These are phyloP conservation scores for Papilio gigon DNA, from an alignment of 2,888 invertebrate genomes.

Conservation along the genomic window DNA sequence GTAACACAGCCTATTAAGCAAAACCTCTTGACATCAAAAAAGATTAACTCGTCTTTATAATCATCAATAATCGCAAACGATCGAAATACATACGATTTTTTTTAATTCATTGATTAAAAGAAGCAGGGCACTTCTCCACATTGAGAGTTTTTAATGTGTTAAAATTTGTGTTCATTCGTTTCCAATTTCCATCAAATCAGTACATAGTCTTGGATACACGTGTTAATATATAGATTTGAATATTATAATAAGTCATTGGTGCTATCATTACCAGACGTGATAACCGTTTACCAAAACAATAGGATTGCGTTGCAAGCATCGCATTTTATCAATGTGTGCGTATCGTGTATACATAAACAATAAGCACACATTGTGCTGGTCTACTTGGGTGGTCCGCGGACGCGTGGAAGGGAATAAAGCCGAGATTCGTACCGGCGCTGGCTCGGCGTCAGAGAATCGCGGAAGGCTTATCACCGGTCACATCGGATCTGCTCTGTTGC, in stretches of 20 bases:
- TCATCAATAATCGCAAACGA: no score
- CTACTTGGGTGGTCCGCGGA: constrained; percentile 65
- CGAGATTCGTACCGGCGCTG: constrained; percentile 73
- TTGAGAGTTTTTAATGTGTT: no score
- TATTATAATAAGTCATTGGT: constrained; percentile 55
- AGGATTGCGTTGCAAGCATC: constrained; percentile 62
- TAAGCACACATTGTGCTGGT: constrained; percentile 75
- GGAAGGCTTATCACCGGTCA: constrained; percentile 73
- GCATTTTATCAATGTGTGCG: constrained; percentile 52
- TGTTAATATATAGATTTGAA: no score
- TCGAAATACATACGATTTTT: no score
- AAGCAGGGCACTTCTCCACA: no score
- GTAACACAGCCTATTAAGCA: not conserved
- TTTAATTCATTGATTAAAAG: no score
- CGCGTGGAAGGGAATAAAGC: constrained; percentile 69
- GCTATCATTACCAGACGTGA: constrained; percentile 59
- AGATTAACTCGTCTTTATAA: not conserved
- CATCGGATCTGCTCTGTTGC: constrained; percentile 77
- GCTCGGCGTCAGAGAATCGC: constrained; percentile 78
- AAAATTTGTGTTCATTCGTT: no score
- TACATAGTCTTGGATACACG: no score
- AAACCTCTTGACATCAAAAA: constrained; percentile 44
- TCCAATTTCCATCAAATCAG: no score
- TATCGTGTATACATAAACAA: constrained; percentile 57
- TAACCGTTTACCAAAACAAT: constrained; percentile 63